phyloP scores from a whole-genome alignment of 2,797 vertebrate species.

The Paedocypris micromegethes region DNA sequence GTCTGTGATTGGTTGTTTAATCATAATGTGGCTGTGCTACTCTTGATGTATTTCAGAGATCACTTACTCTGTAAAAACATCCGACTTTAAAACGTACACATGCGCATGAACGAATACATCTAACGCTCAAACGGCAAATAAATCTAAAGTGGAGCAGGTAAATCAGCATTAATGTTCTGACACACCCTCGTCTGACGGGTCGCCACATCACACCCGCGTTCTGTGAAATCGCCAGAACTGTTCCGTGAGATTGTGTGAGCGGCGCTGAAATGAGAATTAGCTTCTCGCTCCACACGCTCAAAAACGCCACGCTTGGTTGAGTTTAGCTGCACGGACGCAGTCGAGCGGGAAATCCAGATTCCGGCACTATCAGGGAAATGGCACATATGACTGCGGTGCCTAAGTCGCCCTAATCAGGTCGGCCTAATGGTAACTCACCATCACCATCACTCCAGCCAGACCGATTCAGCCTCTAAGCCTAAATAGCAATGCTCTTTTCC shows the following conservation, averaged over 20 bases:
- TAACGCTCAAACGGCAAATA: too few species aligned
- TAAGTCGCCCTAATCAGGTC: constrained; percentile 54
- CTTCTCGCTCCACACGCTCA: constrained; percentile 63
- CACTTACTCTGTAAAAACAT: too few species aligned
- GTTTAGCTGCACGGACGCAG: constrained; percentile 70
- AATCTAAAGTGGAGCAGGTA: not conserved
- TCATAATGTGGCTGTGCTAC: too few species aligned
- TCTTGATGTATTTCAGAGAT: too few species aligned
- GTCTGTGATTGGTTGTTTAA: too few species aligned
- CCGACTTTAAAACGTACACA: too few species aligned
- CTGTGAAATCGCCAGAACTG: constrained; percentile 66
- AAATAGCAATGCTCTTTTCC: constrained; percentile 67
- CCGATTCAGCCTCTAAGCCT: constrained; percentile 73
- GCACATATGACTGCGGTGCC: constrained; percentile 65
- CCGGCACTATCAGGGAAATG: constrained; percentile 74
- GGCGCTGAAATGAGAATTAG: constrained; percentile 52
- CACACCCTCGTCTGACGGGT: constrained; percentile 20
- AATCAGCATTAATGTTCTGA: constrained; percentile 9
- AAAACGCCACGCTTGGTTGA: constrained; percentile 69
- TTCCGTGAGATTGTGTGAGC: constrained; percentile 42
- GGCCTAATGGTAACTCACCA: constrained; percentile 59
- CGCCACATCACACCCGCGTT: constrained; percentile 47
- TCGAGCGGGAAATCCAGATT: constrained; percentile 78
- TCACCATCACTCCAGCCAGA: constrained; percentile 47
- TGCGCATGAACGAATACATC: too few species aligned